Base-by-base conservation (phyloP, 2,888 invertebrate genomes). In the Rutpela maculata region DNA sequence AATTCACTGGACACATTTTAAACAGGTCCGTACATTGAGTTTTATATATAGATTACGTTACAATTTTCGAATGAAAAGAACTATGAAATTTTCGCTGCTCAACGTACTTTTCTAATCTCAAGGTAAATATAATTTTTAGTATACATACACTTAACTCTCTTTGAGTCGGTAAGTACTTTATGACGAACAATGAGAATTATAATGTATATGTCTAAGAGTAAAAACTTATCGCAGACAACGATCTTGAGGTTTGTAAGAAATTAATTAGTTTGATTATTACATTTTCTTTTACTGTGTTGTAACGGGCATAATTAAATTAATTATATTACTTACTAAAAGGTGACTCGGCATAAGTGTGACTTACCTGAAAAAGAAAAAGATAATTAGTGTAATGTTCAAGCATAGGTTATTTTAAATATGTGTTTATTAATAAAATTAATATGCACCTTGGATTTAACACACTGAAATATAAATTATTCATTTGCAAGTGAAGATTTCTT, bases 331-430 rank as follows among this genome's bases (percentile, higher is more conserved):
- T 66, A 66, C 66, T 50, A 62, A 19, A 66, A 17, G 38, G 18
- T 66, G 43, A 43, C 19, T 66, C 12, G 18, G 12, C 38, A 43
- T 12, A 43, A 43, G 12, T 43, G 19, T 43, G 11, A 66, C 66
- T 66, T 66, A 66, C 66, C 66, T 66, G 66, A 66, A 50, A 63
- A 63, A 43, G 15, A 43, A 66, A 50, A 66, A 66, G 9, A 66
- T 22, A 22, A 62, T 62, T 26, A 62, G 18, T 15, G 22, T 35
- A 35, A 35, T 6, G 31, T 35, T 9, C 31, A 35, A 9, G 18
- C 12, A 6, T 26, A 3, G 12, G 18, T 18, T 57, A 57, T 57
- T 18, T 7, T 57, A 19, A 19, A 4, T 12, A 6, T 18, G 0
- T 19, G 57, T 6, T 19, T 57, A 57, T 57, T 18, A 57, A 57